Evolutionary conservation across 1,140 invertebrate genomes (phyloP), one percentile per base, ranked within the genome.

Genomic region (Rhagoletis pomonella): DNA sequence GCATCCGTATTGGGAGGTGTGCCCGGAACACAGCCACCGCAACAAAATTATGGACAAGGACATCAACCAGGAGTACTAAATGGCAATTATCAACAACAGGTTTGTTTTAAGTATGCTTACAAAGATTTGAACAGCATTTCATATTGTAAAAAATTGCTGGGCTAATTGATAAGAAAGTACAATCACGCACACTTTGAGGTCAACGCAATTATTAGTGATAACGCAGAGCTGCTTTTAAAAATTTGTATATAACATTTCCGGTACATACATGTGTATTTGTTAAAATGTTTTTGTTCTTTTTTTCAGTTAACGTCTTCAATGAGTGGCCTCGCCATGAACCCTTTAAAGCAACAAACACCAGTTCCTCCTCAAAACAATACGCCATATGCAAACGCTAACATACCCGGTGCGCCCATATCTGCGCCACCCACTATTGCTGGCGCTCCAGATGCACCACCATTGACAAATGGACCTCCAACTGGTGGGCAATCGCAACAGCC

Each of bases 41-140:
- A 88, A 58, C 84, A 86, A 69, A 67, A 64, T 29, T 47, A 50
- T 64, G 39, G 60, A 3, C 86, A 69, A 87, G 50, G 59, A 59
- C 86, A 77, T 3, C 86, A 87, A 19, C 86, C 65, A 7, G 85
- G 85, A 3, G 59, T 88, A 10, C 86, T 92, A 19, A 92, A 92
- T 88, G 91, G 91, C 59, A 92, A 92, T 85, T 92, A 92, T 89
- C 90, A 91, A 84, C 91, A 92, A 91, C 91, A 92, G 91, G 91
- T 92, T 84, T 44, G 73, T 81, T 3, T 58, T 3, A 81, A 9
- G n/a, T 4, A 0, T 67, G 12, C 5, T 42, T 12, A 67, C 6
- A 29, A 29, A 73, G 42, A 6, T 3, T 47, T 47, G 4, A 73
- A 73, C 29, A 29, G 29, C 29, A 29, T 29, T 29, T 29, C 29